These are phyloP conservation scores for Poecile montanus DNA, from an alignment of 2,797 vertebrate genomes.

Conservation along the genomic window DNA sequence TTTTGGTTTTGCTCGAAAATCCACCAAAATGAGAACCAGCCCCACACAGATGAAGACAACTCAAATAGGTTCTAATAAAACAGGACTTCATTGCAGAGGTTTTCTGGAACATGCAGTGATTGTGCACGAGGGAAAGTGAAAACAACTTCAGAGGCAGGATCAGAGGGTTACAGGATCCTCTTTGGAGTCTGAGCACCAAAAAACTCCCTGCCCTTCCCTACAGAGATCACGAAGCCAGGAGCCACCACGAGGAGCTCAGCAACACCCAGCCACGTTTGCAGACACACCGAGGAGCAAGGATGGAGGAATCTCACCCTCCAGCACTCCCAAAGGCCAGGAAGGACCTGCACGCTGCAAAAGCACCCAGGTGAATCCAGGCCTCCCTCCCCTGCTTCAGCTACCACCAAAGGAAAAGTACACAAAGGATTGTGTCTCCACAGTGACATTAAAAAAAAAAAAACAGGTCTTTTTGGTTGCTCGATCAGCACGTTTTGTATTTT, in stretches of 20 bases:
- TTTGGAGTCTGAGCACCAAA: background rate
- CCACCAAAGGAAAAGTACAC: accelerated
- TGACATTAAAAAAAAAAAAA: no score
- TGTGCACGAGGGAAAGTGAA: background rate
- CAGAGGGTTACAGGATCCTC: background rate
- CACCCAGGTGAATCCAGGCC: accelerated
- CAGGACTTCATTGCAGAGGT: background rate
- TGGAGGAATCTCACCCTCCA: background rate
- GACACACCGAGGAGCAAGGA: accelerated
- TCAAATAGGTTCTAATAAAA: background rate
- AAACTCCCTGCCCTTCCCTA: background rate
- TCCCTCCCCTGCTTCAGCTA: background rate
- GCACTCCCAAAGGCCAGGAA: background rate
- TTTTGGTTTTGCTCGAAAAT: background rate
- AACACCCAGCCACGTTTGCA: accelerated
- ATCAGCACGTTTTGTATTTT: background rate
- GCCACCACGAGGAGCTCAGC: background rate
- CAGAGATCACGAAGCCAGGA: accelerated
- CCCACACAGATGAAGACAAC: background rate
- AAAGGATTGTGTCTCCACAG: accelerated
- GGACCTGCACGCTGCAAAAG: background rate
- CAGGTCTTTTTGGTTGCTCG: accelerated
- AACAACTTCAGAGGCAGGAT: background rate
- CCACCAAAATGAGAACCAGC: background rate
- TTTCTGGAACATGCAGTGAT: background rate